Base-by-base conservation (phyloP, 1,140 invertebrate species). In the Euborellia annulipes region DNA sequence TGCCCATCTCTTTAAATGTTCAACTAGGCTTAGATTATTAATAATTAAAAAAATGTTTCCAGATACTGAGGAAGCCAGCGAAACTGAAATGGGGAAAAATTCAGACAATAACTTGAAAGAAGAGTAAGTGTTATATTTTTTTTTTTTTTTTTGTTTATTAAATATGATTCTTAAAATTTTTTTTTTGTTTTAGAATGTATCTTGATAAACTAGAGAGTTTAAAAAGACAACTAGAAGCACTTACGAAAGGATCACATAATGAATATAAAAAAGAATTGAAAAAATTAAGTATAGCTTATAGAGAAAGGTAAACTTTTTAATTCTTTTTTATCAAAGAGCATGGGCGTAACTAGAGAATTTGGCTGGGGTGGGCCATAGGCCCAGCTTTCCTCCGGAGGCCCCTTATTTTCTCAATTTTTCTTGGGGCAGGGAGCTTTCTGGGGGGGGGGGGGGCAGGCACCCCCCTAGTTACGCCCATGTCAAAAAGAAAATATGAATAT, bases 61-160 rank as follows among this genome's bases (percentile, higher is more conserved):
- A 88, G 88, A 92, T 64, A 86, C 83, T 3, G 84, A 86, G 62
- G 83, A 86, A 70, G 89, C 88, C 1, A 90, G 86, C 63, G 83
- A 86, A 63, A 88, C 85, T 41, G 88, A 93, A 50, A 75, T 82
- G 63, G 76, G 81, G 8, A 83, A 82, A 57, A 75, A 78, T 40
- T 82, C 87, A 62, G 79, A 82, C 60, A 78, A 72, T 36, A 75
- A 79, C 37, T 82, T 91, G 9, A 92, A 90, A 65, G 88, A 93
- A 68, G 86, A 92, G 84, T 89, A 67, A 75, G 77, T 72, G 34
- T 45, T 2, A 48, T 37, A 11, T 45, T 34, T 14, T 32, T 8
- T 17, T 21, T 51, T 14, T 11, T 44, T 1, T 6, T 45, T 38
- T 41, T 40, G 40, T 17, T 22, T 38, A 14, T 43, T 11, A n/a